Conservation (phyloP, 1,140 invertebrate species). For the Drosophila watanabei region DNA sequence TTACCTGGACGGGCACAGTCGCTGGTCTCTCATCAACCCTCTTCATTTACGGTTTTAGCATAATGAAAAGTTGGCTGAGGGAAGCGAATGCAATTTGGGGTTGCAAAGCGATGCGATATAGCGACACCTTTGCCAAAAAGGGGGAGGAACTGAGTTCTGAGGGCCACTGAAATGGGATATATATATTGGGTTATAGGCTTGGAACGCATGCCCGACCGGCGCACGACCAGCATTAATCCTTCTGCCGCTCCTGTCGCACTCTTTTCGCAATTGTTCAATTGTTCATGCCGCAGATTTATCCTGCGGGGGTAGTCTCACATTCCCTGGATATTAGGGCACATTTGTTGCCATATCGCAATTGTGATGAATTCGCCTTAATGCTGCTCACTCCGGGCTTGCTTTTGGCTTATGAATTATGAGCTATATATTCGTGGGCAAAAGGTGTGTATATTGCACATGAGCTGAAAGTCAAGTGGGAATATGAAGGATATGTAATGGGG, state of each 20-base stretch:
- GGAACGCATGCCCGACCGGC: conserved; percentile 26
- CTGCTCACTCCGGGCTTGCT: background rate
- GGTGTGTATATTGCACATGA: conserved; percentile 52
- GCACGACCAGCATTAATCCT: conserved; percentile 80
- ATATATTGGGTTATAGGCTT: conserved; percentile 19
- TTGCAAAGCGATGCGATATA: conserved; percentile 57
- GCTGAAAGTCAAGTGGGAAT: conserved; percentile 66
- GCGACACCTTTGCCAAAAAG: conserved; percentile 57
- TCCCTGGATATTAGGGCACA: conserved; percentile 55
- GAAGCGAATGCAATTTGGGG: conserved; percentile 79
- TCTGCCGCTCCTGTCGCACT: conserved; percentile 60
- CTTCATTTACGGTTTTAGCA: conserved; percentile 83
- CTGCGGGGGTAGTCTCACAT: conserved; percentile 39
- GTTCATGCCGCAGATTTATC: conserved; percentile 53
- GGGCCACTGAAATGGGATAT: conserved; percentile 39
- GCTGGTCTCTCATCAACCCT: conserved; percentile 70
- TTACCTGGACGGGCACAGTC: conserved; percentile 52
- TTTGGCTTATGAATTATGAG: conserved; percentile 69
- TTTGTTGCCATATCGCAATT: conserved; percentile 68
- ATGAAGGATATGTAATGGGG: background rate
- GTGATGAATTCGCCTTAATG: conserved; percentile 58
- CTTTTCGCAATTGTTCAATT: conserved; percentile 80
- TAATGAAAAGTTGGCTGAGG: conserved; percentile 74
- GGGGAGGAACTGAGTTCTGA: conserved; percentile 12
- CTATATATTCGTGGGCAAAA: conserved; percentile 29